These are phyloP conservation scores for Patagioenas fasciata DNA, from an alignment of 2,113 vertebrate genomes.

Conservation along the genomic window DNA sequence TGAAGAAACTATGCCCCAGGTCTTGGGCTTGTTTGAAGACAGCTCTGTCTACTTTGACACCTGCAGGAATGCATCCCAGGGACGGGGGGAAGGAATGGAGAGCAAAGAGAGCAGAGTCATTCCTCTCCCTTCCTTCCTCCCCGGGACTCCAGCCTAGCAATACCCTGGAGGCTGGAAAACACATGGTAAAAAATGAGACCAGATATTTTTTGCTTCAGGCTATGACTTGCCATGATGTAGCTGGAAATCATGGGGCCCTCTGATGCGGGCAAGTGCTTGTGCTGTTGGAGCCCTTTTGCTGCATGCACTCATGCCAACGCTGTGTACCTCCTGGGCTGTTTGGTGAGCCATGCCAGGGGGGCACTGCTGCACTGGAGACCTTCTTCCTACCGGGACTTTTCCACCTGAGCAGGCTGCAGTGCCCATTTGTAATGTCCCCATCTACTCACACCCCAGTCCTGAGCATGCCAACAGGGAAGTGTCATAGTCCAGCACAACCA, in stretches of 20 bases:
- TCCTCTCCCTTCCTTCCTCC: neutral
- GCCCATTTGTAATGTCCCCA: neutral
- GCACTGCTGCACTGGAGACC: neutral
- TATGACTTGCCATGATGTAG: neutral
- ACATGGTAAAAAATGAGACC: neutral
- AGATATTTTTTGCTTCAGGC: slow-evolving; percentile 6
- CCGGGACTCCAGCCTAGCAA: neutral
- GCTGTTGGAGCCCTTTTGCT: neutral
- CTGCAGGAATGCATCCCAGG: slow-evolving; percentile 13
- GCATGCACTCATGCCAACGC: accelerated
- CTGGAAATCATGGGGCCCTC: neutral
- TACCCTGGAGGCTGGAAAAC: neutral
- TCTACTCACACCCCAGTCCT: neutral
- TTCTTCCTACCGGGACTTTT: neutral
- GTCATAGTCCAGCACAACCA: neutral
- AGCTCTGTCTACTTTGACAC: slow-evolving; percentile 28
- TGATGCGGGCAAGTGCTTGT: neutral
- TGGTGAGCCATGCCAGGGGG: neutral
- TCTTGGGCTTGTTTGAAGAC: slow-evolving; percentile 32
- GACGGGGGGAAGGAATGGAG: neutral
- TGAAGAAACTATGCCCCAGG: slow-evolving; percentile 14
- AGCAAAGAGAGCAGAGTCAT: neutral
- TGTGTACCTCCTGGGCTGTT: neutral
- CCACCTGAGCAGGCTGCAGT: neutral
- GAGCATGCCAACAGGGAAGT: neutral